Evolutionary conservation across 2,797 vertebrate species (phyloP).

Genomic region (Lutjanus argentimaculatus): DNA sequence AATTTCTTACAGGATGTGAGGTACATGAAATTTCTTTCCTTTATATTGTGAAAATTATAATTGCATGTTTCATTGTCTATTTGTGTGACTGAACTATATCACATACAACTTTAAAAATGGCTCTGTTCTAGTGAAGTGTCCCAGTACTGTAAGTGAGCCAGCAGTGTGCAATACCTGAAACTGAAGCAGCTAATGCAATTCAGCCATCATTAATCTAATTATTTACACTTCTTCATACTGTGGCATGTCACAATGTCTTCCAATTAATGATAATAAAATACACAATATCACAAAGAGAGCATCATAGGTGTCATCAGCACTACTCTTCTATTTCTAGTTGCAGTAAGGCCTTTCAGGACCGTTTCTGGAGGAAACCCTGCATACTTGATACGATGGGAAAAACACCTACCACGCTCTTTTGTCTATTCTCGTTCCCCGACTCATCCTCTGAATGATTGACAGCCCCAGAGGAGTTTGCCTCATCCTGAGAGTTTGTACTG

Average conservation of each 20-base stretch:
- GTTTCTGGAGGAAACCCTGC: not conserved
- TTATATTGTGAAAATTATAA: too few species aligned
- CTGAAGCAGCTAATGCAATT: not conserved
- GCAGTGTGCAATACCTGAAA: not conserved
- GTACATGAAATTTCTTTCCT: too few species aligned
- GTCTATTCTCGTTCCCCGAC: conserved; percentile 85
- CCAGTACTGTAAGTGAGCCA: not conserved
- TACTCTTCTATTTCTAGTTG: not conserved
- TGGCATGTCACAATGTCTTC: not conserved
- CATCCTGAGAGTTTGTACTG: conserved; percentile 76
- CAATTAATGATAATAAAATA: not conserved
- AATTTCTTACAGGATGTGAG: too few species aligned
- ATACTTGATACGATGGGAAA: too few species aligned
- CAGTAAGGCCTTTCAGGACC: not conserved
- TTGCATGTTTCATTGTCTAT: too few species aligned
- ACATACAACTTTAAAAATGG: not conserved
- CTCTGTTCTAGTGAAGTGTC: not conserved
- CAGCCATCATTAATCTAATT: not conserved
- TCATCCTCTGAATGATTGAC: conserved; percentile 79
- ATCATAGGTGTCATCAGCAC: too few species aligned
- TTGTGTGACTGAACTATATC: too few species aligned
- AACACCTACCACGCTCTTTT: conserved; percentile 81
- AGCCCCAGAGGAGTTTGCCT: conserved; percentile 75
- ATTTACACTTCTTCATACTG: not conserved
- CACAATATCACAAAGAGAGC: too few species aligned